A percentile compares a stretch with the other conserved stretches of the same genome.
Conservation (phyloP, 2,113 vertebrate species). For the Marmota flaviventris region DNA sequence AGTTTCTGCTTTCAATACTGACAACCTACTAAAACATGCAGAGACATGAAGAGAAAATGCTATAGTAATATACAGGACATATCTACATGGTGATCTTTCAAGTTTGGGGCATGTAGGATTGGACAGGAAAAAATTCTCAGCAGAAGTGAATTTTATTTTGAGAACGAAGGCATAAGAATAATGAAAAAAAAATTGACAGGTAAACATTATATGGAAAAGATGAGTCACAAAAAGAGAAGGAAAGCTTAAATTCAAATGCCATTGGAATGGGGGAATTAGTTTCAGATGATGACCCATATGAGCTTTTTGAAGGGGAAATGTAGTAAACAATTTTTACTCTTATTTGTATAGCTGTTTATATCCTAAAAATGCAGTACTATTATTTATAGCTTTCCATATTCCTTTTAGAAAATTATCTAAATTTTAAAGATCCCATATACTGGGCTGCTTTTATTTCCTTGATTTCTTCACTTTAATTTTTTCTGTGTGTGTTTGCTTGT, state of each 20-base stretch:
- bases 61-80: background rate
- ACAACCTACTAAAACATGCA: background rate
- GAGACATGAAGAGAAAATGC: background rate
- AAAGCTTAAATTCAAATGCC: background rate
- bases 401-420: too few relatives aligned
- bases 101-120: background rate
- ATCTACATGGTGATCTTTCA: background rate
- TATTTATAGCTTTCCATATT: too few relatives aligned
- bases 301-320: too few relatives aligned
- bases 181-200: background rate
- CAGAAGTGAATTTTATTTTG: background rate
- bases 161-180: background rate
- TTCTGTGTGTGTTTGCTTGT: too few relatives aligned
- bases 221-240: background rate
- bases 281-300: too few relatives aligned
- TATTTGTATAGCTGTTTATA: too few relatives aligned
- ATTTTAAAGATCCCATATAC: too few relatives aligned
- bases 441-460: too few relatives aligned
- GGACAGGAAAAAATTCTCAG: background rate
- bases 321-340: too few relatives aligned
- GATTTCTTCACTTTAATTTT: too few relatives aligned
- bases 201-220: background rate
- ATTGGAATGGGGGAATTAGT: too few relatives aligned
- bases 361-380: too few relatives aligned
- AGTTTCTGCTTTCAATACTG: background rate